phyloP scores from a whole-genome alignment of 1,140 invertebrate species.

The Olivierus martensii region DNA sequence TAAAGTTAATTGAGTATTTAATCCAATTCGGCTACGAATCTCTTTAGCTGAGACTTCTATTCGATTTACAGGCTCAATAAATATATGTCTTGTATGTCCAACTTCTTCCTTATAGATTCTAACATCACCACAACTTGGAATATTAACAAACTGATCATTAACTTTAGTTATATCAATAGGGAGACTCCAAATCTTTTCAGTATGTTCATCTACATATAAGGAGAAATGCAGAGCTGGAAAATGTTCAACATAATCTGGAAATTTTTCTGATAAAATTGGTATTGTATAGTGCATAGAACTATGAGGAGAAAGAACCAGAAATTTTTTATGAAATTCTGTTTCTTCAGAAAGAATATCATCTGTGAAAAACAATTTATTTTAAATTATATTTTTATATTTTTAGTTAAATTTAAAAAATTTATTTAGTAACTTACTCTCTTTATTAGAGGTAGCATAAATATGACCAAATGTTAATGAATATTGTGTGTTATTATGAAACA shows the following conservation, averaged over 20 bases:
- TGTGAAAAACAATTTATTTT: not conserved
- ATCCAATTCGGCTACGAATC: slow-evolving; percentile 42
- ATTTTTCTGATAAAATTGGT: slow-evolving; percentile 17
- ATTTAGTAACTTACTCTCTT: too few species aligned
- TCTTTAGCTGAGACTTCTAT: slow-evolving; percentile 54
- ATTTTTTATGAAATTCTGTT: slow-evolving; percentile 22
- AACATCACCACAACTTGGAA: slow-evolving; percentile 50
- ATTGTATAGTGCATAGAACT: slow-evolving; percentile 29
- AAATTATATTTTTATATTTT: not conserved
- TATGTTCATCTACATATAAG: not conserved
- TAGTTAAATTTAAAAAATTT: too few species aligned
- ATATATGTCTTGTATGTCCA: slow-evolving; percentile 41
- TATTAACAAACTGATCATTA: slow-evolving; percentile 46
- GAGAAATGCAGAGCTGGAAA: slow-evolving; percentile 21
- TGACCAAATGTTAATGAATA: slow-evolving; percentile 22
- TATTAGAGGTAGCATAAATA: not conserved
- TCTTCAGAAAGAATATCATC: slow-evolving; percentile 24
- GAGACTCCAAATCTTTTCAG: slow-evolving; percentile 30
- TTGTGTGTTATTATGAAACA: slow-evolving; percentile 34
- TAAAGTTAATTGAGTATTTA: too few species aligned
- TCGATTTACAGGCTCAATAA: slow-evolving; percentile 46
- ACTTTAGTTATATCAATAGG: slow-evolving; percentile 28
- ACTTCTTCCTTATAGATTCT: slow-evolving; percentile 46
- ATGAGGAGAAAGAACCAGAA: slow-evolving; percentile 25
- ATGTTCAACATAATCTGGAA: slow-evolving; percentile 18